Base-by-base conservation (phyloP, 2,797 vertebrate species). In the Melanotaenia parkinsoni region DNA sequence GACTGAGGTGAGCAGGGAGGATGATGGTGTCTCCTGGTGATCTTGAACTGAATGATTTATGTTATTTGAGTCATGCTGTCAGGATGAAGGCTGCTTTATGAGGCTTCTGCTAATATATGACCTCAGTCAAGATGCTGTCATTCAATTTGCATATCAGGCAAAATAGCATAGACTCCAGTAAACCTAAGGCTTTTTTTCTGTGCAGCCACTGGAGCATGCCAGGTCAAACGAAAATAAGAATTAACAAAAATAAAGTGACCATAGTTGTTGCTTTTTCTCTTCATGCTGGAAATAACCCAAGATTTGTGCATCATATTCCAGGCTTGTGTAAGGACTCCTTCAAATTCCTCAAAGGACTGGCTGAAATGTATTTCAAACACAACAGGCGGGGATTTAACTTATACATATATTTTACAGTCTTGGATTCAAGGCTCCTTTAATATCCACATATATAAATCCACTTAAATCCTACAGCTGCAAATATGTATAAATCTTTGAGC, bases 1-100 rank as follows among this genome's bases (percentile, higher is more conserved):
- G 79, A 73, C 68, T 20, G 60, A 82, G 81, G 74, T 40, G 70
- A 74, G 76, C 51, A 76, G 74, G 68, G 72, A 73, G 37, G 35
- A 64, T 30, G 30, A 40, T 53, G 51, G 54, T 32, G 3, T 72
- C 77, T 35, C 66, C 28, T 28, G 30, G 32, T 67, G 72, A 45
- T 67, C 80, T 67, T 75, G 32, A 72, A 72, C 59, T 26, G 37
- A 72, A 63, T 63, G 60, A 87, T 88, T 77, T 76, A 83, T 72
- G 65, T 33, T 73, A 16, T 51, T 53, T 47, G 43, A 58, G 64
- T 74, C 63, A 72, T 37, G 2, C 60, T 63, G 54, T 79, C 70
- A 75, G 58, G 28, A 68, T 58, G 67, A 72, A 65, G 51, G 40
- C 38, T 58, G n/a, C 67, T 69, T 77, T 38, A 71, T 18, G 8